phyloP scores from a whole-genome alignment of 2,888 invertebrate species.

The Alloplasta piceator region DNA sequence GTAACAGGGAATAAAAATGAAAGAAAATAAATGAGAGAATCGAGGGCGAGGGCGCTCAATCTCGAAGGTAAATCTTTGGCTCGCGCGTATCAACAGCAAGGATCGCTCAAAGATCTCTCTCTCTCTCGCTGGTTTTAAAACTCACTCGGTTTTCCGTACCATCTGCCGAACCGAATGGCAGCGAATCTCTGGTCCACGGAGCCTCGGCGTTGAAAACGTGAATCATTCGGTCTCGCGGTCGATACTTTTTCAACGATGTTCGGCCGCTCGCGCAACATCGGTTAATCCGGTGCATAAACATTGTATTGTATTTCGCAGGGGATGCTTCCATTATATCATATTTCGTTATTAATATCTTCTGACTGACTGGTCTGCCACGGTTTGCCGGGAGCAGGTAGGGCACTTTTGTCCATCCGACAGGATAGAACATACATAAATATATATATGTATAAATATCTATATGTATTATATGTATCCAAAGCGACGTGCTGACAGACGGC shows the following conservation, averaged over 20 bases:
- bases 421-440: conserved; percentile 44
- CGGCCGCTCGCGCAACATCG: conserved; percentile 72
- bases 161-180: conserved; percentile 73
- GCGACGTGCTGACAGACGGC: conserved; percentile 65
- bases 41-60: conserved; percentile 65
- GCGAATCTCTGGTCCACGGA: conserved; percentile 64
- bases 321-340: conserved; percentile 82
- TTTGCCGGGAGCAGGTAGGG: conserved; percentile 75
- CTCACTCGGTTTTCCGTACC: conserved; percentile 70
- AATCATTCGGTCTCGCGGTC: conserved; percentile 53
- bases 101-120: conserved; percentile 66
- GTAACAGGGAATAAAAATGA: conserved; percentile 47
- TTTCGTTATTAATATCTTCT: conserved; percentile 84
- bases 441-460: conserved; percentile 20
- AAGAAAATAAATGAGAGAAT: conserved; percentile 53
- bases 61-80: conserved; percentile 78
- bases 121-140: too few relatives aligned
- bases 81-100: conserved; percentile 71
- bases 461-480: conserved; percentile 3
- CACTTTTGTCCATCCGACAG: conserved; percentile 77
- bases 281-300: conserved; percentile 82
- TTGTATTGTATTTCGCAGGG: conserved; percentile 81
- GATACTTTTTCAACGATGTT: conserved; percentile 67
- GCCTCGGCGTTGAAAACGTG: conserved; percentile 27
- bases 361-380: conserved; percentile 78